phyloP scores from a whole-genome alignment of 2,113 vertebrate genomes.

The Collichthys lucidus region DNA sequence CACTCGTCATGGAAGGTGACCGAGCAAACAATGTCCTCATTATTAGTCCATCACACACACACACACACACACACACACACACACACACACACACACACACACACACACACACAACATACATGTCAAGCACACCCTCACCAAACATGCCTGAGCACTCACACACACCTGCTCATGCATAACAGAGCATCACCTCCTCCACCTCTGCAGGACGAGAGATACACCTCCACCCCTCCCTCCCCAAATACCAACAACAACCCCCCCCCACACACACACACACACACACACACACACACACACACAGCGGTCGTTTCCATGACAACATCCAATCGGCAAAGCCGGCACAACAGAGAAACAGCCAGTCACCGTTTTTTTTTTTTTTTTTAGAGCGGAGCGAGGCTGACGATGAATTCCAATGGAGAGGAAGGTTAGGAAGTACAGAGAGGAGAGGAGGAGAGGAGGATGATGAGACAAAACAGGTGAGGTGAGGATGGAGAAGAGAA shows the following conservation, averaged over 20 bases:
- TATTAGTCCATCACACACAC: slow-evolving; percentile 5
- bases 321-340: background rate
- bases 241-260: background rate
- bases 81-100: background rate
- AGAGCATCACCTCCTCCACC: slow-evolving; percentile 40
- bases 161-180: slow-evolving; percentile 16
- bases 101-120: background rate
- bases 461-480: no score
- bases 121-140: background rate
- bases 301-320: slow-evolving; percentile 52
- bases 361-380: slow-evolving; percentile 7
- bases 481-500: background rate
- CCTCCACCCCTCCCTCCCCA: background rate
- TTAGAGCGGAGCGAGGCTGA: background rate
- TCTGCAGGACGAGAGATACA: slow-evolving; percentile 12
- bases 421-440: background rate
- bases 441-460: no score
- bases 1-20: background rate
- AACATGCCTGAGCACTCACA: slow-evolving; percentile 20
- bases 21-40: slow-evolving; percentile 10
- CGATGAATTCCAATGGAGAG: slow-evolving; percentile 33
- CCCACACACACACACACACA: no score
- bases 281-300: no score
- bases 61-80: background rate
- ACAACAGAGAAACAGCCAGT: slow-evolving; percentile 9